phyloP scores from a whole-genome alignment of 2,888 invertebrate species.

The Lycocerus yunnanus region DNA sequence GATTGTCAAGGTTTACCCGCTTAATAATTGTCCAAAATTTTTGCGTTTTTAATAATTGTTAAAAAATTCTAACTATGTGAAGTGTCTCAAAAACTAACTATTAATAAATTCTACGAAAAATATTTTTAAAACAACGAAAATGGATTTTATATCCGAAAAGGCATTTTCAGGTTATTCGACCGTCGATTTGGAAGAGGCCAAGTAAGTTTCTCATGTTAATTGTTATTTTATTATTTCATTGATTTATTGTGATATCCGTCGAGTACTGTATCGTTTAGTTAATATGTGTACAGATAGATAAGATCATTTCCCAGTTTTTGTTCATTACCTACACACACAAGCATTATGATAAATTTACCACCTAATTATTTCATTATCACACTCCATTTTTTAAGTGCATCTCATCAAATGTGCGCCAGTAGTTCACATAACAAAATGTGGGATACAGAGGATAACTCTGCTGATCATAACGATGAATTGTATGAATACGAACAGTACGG shows the following conservation, averaged over 20 bases:
- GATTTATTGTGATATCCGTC: not conserved
- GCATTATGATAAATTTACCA: not conserved
- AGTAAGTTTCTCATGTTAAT: constrained; percentile 11
- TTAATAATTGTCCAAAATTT: not conserved
- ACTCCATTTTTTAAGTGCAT: constrained; percentile 23
- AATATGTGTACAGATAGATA: constrained; percentile 6
- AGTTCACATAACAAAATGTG: constrained; percentile 19
- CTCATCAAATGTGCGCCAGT: constrained; percentile 18
- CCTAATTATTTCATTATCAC: constrained; percentile 19
- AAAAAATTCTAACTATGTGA: not conserved
- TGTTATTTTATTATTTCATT: constrained; percentile 4
- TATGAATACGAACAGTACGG: constrained; percentile 69
- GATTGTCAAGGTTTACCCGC: constrained; percentile 1
- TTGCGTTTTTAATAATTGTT: not conserved
- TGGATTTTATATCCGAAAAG: not conserved
- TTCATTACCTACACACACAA: not conserved
- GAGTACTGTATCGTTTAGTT: not conserved
- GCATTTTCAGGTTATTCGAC: constrained; percentile 12
- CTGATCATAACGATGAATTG: constrained; percentile 40
- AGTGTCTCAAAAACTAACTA: not conserved
- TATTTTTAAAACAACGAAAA: not conserved
- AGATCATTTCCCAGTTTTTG: constrained; percentile 1
- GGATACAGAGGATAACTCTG: constrained; percentile 26
- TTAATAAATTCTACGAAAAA: not conserved
- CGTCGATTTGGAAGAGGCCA: constrained; percentile 7